These are phyloP conservation scores for Pituophis catenifer DNA, from an alignment of 2,113 vertebrate genomes.

Conservation along the genomic window DNA sequence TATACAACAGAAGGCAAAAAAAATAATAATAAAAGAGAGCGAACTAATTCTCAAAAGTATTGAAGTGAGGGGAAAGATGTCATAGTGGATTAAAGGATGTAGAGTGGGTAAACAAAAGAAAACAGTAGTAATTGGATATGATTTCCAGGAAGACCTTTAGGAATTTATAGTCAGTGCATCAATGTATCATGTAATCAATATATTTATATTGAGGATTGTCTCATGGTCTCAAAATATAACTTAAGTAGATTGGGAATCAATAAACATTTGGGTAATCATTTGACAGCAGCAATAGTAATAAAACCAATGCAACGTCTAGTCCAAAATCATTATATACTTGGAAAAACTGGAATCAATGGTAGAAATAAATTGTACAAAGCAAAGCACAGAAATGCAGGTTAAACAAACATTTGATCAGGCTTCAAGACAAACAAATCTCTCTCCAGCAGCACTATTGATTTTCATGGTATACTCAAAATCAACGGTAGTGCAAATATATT, in stretches of 20 bases:
- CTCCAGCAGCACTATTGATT: not conserved
- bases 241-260: slow-evolving; percentile 39
- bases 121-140: slow-evolving; percentile 35
- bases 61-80: slow-evolving; percentile 22
- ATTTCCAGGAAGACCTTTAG: slow-evolving; percentile 41
- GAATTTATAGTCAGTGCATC: slow-evolving; percentile 38
- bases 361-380: not conserved
- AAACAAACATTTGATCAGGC: not conserved
- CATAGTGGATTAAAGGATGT: slow-evolving; percentile 23
- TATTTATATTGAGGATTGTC: slow-evolving; percentile 43
- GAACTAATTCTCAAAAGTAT: slow-evolving; percentile 16
- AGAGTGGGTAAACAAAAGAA: slow-evolving; percentile 40
- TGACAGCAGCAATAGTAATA: slow-evolving; percentile 11
- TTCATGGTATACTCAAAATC: not conserved
- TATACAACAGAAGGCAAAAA: slow-evolving; percentile 30
- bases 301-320: not conserved
- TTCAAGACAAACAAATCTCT: not conserved
- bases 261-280: slow-evolving; percentile 14
- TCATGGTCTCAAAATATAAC: not conserved
- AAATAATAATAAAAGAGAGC: slow-evolving; percentile 34
- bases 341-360: slow-evolving; percentile 11
- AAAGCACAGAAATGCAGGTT: not conserved
- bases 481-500: not conserved
- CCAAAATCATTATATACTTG: slow-evolving; percentile 22
- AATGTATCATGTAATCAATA: slow-evolving; percentile 47